Percentiles rank a stretch among this genome's conserved stretches.
These are phyloP conservation scores for Chamaea fasciata DNA, from an alignment of 2,113 vertebrate species.

Conservation along the genomic window DNA sequence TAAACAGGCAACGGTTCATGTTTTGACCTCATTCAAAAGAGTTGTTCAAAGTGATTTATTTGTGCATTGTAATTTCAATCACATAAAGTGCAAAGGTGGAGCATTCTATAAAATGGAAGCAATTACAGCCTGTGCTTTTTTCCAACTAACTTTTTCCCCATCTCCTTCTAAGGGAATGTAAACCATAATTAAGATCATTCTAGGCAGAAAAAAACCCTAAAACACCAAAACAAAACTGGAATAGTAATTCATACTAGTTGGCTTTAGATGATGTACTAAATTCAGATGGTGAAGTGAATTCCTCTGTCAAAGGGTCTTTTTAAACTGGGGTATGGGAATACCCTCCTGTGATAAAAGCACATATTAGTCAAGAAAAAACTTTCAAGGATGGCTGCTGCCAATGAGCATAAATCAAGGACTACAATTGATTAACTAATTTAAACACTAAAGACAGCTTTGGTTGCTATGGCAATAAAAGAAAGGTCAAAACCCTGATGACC, in stretches of 20 bases:
- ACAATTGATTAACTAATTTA: conserved; percentile 66
- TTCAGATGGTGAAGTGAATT: conserved; percentile 19
- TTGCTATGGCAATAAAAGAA: conserved; percentile 64
- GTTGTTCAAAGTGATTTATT: conserved; percentile 25
- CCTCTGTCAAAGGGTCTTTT: conserved; percentile 7
- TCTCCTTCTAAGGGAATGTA: neutral
- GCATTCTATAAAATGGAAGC: neutral
- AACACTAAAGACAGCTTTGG: conserved; percentile 56
- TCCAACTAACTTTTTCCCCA: neutral
- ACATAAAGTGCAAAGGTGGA: conserved; percentile 23
- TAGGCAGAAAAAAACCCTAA: neutral
- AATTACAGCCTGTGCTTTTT: conserved; percentile 14
- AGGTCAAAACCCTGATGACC: conserved; percentile 37
- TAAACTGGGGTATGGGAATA: conserved; percentile 5
- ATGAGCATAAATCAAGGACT: conserved; percentile 56
- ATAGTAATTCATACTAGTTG: conserved; percentile 27
- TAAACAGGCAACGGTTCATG: neutral
- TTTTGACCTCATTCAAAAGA: conserved; percentile 14
- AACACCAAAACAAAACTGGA: neutral
- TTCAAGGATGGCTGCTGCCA: conserved; percentile 52
- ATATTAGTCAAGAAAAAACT: conserved; percentile 51
- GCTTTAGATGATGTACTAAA: neutral
- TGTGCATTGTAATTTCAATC: conserved; percentile 32
- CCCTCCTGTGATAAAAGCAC: conserved; percentile 14
- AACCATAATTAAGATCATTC: conserved; percentile 18